These are phyloP conservation scores for Pituophis catenifer DNA, from an alignment of 2,113 vertebrate species.

Conservation along the genomic window DNA sequence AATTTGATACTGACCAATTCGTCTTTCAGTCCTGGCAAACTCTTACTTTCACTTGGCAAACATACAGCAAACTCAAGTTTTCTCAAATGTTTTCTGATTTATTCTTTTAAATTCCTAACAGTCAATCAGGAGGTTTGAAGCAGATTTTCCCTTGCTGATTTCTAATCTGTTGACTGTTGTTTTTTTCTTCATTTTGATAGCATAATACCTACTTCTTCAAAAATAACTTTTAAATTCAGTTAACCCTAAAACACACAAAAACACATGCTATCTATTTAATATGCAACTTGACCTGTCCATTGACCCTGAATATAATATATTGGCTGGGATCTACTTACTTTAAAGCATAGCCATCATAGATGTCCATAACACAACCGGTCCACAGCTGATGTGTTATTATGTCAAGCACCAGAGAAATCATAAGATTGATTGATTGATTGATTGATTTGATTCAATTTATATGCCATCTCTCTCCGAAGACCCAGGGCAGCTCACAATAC, in stretches of 20 bases:
- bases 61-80: neutral
- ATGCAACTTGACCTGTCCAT: neutral
- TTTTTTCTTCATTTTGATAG: neutral
- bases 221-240: neutral
- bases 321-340: neutral
- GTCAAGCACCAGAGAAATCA: neutral
- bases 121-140: neutral
- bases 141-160: neutral
- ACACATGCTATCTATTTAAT: neutral
- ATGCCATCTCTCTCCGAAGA: no score
- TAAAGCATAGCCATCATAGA: neutral
- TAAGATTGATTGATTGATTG: neutral
- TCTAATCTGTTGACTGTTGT: neutral
- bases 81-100: neutral
- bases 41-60: neutral
- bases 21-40: neutral
- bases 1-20: neutral
- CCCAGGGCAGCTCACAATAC: no score
- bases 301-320: neutral
- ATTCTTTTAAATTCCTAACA: neutral
- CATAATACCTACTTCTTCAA: neutral
- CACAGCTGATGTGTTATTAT: neutral
- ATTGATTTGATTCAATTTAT: no score
- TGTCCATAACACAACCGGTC: neutral
- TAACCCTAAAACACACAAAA: neutral